phyloP scores from a whole-genome alignment of 2,113 vertebrate species.

The Prolemur simus region DNA sequence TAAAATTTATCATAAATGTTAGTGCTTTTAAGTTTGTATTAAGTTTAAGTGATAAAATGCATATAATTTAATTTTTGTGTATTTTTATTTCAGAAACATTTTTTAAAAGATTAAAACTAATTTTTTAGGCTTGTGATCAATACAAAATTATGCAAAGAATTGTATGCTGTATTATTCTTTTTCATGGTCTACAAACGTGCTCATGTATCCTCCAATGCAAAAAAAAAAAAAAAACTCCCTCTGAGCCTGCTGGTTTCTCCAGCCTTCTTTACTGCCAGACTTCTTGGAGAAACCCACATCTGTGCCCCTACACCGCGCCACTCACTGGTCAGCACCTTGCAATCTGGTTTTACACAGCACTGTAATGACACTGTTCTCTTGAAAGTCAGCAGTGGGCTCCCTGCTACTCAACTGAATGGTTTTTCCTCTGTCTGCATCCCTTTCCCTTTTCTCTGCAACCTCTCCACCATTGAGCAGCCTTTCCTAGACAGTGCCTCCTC shows the following conservation, averaged over 20 bases:
- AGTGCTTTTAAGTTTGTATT: constrained; percentile 71
- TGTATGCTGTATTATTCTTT: constrained; percentile 44
- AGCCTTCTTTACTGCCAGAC: constrained; percentile 52
- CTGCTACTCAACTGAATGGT: neutral
- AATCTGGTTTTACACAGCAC: neutral
- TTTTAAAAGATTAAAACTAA: constrained; percentile 51
- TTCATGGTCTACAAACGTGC: neutral
- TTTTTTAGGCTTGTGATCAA: constrained; percentile 32
- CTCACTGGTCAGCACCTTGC: neutral
- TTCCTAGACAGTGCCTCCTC: neutral
- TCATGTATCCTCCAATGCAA: neutral
- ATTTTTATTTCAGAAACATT: constrained; percentile 65
- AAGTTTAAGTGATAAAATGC: constrained; percentile 60
- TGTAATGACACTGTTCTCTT: neutral
- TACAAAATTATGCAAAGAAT: constrained; percentile 53
- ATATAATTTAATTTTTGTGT: constrained; percentile 64
- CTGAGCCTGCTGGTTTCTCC: neutral
- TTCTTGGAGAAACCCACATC: neutral
- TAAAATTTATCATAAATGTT: constrained; percentile 68
- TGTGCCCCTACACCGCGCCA: neutral
- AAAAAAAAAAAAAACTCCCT: constrained; percentile 4
- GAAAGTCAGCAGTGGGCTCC: neutral
- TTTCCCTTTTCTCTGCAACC: neutral
- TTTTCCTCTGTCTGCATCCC: neutral
- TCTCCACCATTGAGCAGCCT: neutral